phyloP scores from a whole-genome alignment of 2,113 vertebrate species.

The Phalacrocorax brasilianus region DNA sequence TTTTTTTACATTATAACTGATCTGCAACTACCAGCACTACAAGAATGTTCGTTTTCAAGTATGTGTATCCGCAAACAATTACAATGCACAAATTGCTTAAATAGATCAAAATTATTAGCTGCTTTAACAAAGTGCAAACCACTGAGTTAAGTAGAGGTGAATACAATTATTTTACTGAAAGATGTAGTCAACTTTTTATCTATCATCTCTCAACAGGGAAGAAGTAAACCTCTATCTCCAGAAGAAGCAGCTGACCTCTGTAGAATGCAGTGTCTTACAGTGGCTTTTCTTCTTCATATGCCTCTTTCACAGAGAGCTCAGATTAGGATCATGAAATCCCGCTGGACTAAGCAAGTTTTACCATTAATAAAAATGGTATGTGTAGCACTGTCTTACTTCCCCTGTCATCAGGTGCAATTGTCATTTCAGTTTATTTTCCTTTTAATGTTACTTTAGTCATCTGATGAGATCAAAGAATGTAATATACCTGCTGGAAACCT shows the following conservation, averaged over 20 bases:
- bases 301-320: slow-evolving; percentile 31
- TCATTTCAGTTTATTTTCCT: neutral
- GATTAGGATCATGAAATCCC: neutral
- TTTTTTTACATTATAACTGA: neutral
- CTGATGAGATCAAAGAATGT: neutral
- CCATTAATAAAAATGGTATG: slow-evolving; percentile 39
- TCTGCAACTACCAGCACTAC: neutral
- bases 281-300: slow-evolving; percentile 43
- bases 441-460: neutral
- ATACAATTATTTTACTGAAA: neutral
- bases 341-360: slow-evolving; percentile 12
- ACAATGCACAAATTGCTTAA: neutral
- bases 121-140: neutral
- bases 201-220: slow-evolving; percentile 22
- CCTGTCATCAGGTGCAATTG: neutral
- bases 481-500: neutral
- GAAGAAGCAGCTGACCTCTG: slow-evolving; percentile 36
- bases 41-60: neutral
- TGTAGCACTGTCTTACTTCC: neutral
- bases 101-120: neutral
- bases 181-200: neutral
- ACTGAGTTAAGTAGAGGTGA: neutral
- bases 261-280: slow-evolving; percentile 50
- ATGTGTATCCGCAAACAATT: neutral
- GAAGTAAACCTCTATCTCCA: neutral